Base-by-base conservation (phyloP, 2,888 invertebrate species). In the Himalopsyche anomala region DNA sequence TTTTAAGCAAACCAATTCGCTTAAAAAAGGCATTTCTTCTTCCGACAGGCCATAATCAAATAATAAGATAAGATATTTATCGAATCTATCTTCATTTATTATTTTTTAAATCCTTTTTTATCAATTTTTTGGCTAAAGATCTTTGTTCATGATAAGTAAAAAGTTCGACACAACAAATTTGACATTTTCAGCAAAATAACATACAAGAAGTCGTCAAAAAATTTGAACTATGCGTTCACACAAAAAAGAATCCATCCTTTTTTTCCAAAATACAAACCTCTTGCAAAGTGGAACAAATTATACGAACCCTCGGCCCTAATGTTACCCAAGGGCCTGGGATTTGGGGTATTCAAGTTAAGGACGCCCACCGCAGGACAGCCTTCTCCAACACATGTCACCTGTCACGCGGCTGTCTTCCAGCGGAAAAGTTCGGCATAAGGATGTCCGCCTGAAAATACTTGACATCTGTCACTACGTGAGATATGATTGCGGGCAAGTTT, bases 311-410 rank as follows among this genome's bases (percentile, higher is more conserved):
- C 81, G 38, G 69, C 42, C 84, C 83, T 86, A 86, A 81, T 81
- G 86, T 81, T 42, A 82, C 84, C 84, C 84, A 12, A 38, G 83
- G 55, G 86, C 83, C 81, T 36, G 42, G 62, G 83, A 55, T 80
- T 80, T 83, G 55, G 45, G 62, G 55, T 38, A 84, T 74, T 82
- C 81, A 84, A 74, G 74, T 74, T 74, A 74, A 74, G 83, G 69
- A 51, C 80, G 56, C 86, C 38, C 79, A 80, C 55, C 80, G 86
- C 79, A 86, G 56, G 56, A 69, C 28, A 83, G 36, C 84, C 74
- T 74, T 74, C 74, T 74, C 74, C 82, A 82, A 84, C 87, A 85
- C 85, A 87, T 87, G 87, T 85, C 87, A 87, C 87, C 87, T 87
- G 87, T 86, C 87, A 85, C 54, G 81, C 84, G 69, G 82, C 45